Evolutionary conservation across 1,140 invertebrate genomes (phyloP), one percentile per base, ranked within the genome.

Genomic region (Brachionus paranguensis): DNA sequence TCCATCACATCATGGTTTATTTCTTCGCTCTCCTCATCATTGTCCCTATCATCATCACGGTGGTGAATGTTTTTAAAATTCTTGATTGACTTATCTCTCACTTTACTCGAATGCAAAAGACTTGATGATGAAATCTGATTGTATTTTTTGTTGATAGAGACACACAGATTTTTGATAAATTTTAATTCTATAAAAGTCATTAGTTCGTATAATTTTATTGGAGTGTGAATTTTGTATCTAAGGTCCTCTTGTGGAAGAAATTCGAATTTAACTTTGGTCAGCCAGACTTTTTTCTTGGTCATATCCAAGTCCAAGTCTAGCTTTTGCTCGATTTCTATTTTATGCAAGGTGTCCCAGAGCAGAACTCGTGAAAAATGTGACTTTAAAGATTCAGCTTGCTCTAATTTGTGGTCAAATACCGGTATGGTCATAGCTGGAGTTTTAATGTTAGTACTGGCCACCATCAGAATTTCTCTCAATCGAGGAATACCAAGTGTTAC

Each of bases 381-480:
- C 60, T 79, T 50, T 3, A 79, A 14, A 33, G 24, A 53, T 33
- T 72, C 84, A 81, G 84, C 43, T 50, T 84, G 17, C 17, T 64
- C 78, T 37, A 33, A 45, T 43, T 70, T 3, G 27, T 24, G 20
- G 11, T 45, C 33, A 43, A 65, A 70, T 60, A 98, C 94, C 0
- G 96, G 96, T 85, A 97, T 93, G 87, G 97, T 95, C 95, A 98
- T 96, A 53, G 93, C 94, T 0, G 98, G 97, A 14, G 97, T 99
- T 89, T 96, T 96, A 14, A 98, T 95, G 65, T 93, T 93, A 12
- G 92, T 93, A 1, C 95, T 94, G 0, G 96, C 96, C 85, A 95
- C 94, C 95, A 99, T 98, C 0, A 99, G 90, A 85, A 99, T 97
- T 92, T 99, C 98, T 87, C 96, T 91, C 1, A 99, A 90, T 86